Percentiles rank a stretch among this genome's conserved stretches.
These are phyloP conservation scores for Chlorops oryzae DNA, from an alignment of 1,140 invertebrate species.

Conservation along the genomic window DNA sequence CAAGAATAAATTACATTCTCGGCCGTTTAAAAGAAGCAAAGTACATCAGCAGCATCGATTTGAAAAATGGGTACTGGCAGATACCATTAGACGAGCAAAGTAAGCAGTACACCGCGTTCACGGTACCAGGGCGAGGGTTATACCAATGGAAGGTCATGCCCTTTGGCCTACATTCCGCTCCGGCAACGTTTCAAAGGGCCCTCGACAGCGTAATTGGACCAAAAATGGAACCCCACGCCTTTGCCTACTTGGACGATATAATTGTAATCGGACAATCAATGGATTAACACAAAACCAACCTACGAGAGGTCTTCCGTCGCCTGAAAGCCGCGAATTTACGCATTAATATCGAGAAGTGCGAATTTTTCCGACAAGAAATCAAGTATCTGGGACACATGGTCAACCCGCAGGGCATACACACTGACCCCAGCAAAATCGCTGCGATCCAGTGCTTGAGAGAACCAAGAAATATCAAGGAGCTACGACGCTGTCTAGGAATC, in stretches of 20 bases:
- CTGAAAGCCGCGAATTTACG: conserved; percentile 6
- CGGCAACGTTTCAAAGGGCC: too few species aligned
- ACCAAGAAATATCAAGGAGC: conserved; percentile 27
- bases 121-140: too few species aligned
- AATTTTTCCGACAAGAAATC: conserved; percentile 23
- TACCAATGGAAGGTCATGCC: too few species aligned
- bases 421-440: conserved; percentile 22
- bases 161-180: too few species aligned
- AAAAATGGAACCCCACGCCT: conserved; percentile 17
- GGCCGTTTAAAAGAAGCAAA: too few species aligned
- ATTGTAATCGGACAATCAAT: conserved; percentile 36
- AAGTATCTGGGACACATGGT: conserved; percentile 34
- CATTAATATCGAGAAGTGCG: conserved; percentile 31
- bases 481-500: conserved; percentile 42
- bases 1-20: too few species aligned
- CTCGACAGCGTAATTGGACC: conserved; percentile 24
- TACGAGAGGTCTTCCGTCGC: conserved; percentile 21
- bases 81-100: too few species aligned
- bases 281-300: conserved; percentile 34
- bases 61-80: too few species aligned
- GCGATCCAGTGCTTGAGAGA: too few species aligned
- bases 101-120: too few species aligned
- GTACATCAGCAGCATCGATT: too few species aligned
- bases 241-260: conserved; percentile 47
- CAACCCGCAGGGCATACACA: conserved; percentile 19